Base-by-base conservation (phyloP, 2,797 vertebrate genomes). In the Artibeus jamaicensis region DNA sequence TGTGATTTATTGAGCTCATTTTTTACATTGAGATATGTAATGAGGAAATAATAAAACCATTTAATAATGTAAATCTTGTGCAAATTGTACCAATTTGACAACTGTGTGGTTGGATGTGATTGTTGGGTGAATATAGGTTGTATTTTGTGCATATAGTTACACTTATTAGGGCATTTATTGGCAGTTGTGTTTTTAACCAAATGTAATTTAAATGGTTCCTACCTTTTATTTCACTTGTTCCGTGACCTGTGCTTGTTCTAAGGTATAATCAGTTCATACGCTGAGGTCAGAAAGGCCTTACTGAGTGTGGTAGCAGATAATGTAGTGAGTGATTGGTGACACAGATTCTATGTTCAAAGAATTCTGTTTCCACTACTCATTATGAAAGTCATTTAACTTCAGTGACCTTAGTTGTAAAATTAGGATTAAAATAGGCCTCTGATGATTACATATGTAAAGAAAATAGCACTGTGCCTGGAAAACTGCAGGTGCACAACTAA, bases 1-100 rank as follows among this genome's bases (percentile, higher is more conserved):
- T 70, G 8, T 91, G 44, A 91, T 77, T 95, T 85, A 88, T 44
- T 55, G 96, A 74, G 5, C 26, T 90, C 12, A 34, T n/a, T 87
- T 78, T 89, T 87, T 77, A 86, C 34, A 81, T 6, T 44, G 48
- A 88, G 32, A 86, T 83, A 78, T 48, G 44, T 19, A 46, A 42
- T 42, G 8, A 32, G 7, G 9, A 83, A 93, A 59, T 24, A 84
- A 46, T 88, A 67, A 82, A 89, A 86, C 8, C 11, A 73, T 16
- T 26, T 1, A 68, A 26, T 68, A 81, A 65, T 89, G 29, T 79
- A 82, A 93, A 81, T 65, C 9, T 22, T 91, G 21, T 39, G 29
- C 24, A 73, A 88, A 87, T 77, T 92, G 32, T 71, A 19, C 21
- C 26, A 89, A 5, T 16, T 67, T 84, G 42, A 91, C 32, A 93